Conservation (phyloP, 2,113 vertebrate genomes). For the Puffinus mauretanicus region DNA sequence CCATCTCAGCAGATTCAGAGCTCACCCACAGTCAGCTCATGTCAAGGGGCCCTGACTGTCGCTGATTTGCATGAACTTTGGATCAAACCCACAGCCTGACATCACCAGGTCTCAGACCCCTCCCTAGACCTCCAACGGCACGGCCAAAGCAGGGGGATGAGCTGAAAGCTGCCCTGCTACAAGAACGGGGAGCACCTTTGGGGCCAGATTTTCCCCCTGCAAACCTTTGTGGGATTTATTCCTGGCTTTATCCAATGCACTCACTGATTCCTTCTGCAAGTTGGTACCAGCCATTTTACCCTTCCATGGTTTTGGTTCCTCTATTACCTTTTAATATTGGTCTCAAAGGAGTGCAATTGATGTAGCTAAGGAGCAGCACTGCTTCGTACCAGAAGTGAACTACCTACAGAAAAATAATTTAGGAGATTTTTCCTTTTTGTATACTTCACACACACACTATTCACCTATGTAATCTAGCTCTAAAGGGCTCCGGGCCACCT, state of each 20-base stretch:
- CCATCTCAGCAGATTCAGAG: neutral
- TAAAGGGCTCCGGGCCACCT: neutral
- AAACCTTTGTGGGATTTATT: neutral
- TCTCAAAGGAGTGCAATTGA: neutral
- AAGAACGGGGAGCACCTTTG: neutral
- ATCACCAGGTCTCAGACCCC: neutral
- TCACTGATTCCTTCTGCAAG: neutral
- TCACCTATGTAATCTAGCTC: neutral
- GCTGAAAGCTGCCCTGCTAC: neutral
- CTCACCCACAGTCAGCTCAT: neutral
- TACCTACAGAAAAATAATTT: neutral
- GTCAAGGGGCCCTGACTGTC: neutral
- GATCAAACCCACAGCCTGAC: neutral
- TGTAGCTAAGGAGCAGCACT: neutral
- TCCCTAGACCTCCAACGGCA: rapidly evolving
- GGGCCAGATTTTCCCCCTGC: neutral
- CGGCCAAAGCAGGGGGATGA: neutral
- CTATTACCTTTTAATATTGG: neutral
- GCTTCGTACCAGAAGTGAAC: neutral
- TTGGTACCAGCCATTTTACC: neutral
- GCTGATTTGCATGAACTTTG: neutral
- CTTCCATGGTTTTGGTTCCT: neutral
- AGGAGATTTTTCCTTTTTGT: neutral
- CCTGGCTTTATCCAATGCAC: neutral
- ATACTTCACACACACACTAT: neutral